Evolutionary conservation across 2,113 vertebrate genomes (phyloP).

Genomic region (Telmatochromis brachygnathus): DNA sequence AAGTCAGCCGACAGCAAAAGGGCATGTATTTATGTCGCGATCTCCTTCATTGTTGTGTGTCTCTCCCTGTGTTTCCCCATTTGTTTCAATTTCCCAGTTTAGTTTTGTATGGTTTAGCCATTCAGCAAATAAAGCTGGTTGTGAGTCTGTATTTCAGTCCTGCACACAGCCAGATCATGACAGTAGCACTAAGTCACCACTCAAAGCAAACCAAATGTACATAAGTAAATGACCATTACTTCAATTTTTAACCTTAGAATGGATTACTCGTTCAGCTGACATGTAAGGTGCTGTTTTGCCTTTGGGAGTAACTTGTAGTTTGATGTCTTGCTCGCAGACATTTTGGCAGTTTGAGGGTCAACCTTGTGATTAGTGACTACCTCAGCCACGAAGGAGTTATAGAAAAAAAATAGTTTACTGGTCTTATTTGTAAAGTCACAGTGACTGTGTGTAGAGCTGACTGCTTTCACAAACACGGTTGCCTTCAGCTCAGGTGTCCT

Average conservation of each 20-base stretch:
- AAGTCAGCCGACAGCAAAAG: background rate
- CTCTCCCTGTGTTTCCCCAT: background rate
- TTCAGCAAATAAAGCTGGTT: background rate
- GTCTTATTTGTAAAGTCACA: background rate
- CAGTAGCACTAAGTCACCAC: background rate
- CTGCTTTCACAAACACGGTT: background rate
- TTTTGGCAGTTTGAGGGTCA: background rate
- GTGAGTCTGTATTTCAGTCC: background rate
- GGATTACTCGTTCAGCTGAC: background rate
- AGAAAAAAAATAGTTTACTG: background rate
- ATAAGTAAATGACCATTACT: background rate
- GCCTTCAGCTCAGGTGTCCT: background rate
- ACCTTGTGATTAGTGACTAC: background rate
- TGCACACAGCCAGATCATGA: background rate
- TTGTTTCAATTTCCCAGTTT: background rate
- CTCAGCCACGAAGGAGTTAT: background rate
- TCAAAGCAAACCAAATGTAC: background rate
- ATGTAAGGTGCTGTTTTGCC: background rate
- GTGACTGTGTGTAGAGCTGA: background rate
- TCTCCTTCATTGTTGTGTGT: background rate
- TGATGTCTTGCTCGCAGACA: background rate
- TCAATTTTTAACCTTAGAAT: background rate
- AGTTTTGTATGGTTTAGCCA: background rate
- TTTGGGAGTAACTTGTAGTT: background rate
- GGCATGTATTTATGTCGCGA: rapidly evolving